Evolutionary conservation across 2,888 invertebrate genomes (phyloP).

Genomic region (Himalopsyche kuldschensis): DNA sequence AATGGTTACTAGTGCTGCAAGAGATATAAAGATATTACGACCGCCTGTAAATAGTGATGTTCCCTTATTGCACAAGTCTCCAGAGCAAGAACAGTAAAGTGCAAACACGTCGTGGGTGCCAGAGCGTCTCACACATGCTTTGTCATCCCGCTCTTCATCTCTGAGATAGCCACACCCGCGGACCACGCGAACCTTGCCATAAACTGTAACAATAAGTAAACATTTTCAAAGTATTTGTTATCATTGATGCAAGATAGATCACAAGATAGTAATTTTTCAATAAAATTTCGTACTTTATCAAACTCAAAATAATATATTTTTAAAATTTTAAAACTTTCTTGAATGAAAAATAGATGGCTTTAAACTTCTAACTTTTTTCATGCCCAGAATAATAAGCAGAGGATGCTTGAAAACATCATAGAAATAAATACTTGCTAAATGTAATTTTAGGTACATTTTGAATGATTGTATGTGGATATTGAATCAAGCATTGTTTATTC

Average conservation of each 20-base stretch:
- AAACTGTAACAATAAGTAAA: conserved; percentile 60
- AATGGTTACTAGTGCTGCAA: conserved; percentile 17
- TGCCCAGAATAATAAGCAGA: no score
- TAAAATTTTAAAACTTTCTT: no score
- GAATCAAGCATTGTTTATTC: neutral
- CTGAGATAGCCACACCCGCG: conserved; percentile 79
- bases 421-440: no score
- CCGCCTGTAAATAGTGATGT: conserved; percentile 33
- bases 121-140: conserved; percentile 66
- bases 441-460: no score
- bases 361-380: no score
- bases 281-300: no score
- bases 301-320: no score
- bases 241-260: no score
- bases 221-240: no score
- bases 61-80: conserved; percentile 73
- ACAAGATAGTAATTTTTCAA: no score
- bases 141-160: conserved; percentile 62
- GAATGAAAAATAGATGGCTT: no score
- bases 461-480: neutral
- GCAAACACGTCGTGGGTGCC: conserved; percentile 77
- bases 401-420: no score
- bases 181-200: conserved; percentile 74
- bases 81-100: conserved; percentile 77
- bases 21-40: conserved; percentile 11